These are phyloP conservation scores for Pogonognathellus flavescens DNA, from an alignment of 1,140 invertebrate species.

Conservation along the genomic window DNA sequence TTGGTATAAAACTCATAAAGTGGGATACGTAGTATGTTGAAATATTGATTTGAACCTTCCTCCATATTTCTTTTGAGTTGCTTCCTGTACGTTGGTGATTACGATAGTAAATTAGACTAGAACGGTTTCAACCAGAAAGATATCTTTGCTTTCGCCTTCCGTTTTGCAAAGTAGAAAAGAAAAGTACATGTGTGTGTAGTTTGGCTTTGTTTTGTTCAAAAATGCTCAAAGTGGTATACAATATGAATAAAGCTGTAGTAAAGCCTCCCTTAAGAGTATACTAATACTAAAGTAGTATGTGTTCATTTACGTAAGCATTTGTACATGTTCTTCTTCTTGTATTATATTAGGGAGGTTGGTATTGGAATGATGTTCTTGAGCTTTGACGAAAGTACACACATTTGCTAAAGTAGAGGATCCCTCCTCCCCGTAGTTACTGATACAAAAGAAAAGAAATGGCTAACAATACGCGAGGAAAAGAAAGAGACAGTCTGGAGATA, in stretches of 20 bases:
- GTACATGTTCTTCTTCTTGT: neutral
- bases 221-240: neutral
- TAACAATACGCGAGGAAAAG: constrained; percentile 36
- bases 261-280: neutral
- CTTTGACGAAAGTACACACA: no score
- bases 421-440: neutral
- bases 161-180: constrained; percentile 41
- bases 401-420: neutral
- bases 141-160: constrained; percentile 34
- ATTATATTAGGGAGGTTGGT: no score
- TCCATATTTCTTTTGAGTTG: constrained; percentile 47
- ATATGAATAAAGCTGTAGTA: neutral
- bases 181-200: neutral
- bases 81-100: constrained; percentile 53
- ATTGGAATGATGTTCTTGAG: no score
- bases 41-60: constrained; percentile 55
- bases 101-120: constrained; percentile 55
- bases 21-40: neutral
- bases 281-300: constrained; percentile 24
- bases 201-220: neutral
- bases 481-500: constrained; percentile 44
- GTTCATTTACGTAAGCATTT: neutral
- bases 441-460: constrained; percentile 40
- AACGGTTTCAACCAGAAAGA: constrained; percentile 26
- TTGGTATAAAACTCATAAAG: neutral